These are phyloP conservation scores for Apodemia zela DNA, from an alignment of 2,888 invertebrate genomes.

Conservation along the genomic window DNA sequence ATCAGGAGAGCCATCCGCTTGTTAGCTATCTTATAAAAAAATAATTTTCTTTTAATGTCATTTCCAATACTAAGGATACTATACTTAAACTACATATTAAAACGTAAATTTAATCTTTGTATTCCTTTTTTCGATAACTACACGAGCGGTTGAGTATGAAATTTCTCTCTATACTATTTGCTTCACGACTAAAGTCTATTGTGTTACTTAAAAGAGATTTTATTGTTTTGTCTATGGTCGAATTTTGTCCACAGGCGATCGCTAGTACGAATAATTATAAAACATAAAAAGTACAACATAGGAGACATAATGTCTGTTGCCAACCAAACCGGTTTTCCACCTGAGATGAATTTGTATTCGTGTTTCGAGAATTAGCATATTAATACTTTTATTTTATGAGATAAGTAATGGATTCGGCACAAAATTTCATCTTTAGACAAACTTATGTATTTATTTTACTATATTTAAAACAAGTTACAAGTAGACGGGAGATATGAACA, in stretches of 20 bases:
- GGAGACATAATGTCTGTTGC: conserved; percentile 72
- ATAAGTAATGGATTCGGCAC: conserved; percentile 34
- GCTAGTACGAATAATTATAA: not conserved
- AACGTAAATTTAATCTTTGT: too few species aligned
- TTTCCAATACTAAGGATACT: not conserved
- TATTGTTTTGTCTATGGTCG: too few species aligned
- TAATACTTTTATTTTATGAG: conserved; percentile 38
- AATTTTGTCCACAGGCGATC: too few species aligned
- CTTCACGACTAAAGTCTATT: too few species aligned
- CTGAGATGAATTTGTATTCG: conserved; percentile 60
- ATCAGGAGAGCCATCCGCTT: too few species aligned
- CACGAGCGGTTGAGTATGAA: too few species aligned
- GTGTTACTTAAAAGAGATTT: too few species aligned
- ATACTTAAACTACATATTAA: too few species aligned
- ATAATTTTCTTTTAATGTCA: too few species aligned
- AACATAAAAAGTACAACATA: conserved; percentile 22
- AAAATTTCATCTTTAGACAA: conserved; percentile 28
- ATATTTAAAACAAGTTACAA: conserved; percentile 17
- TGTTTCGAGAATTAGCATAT: conserved; percentile 62
- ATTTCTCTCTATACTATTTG: too few species aligned
- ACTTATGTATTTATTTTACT: conserved; percentile 21
- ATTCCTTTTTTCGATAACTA: too few species aligned
- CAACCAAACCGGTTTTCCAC: conserved; percentile 73
- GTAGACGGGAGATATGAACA: conserved; percentile 3
- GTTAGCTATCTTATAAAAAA: too few species aligned